Conservation (phyloP, 2,797 vertebrate species). For the Oryzias dopingdopingensis region DNA sequence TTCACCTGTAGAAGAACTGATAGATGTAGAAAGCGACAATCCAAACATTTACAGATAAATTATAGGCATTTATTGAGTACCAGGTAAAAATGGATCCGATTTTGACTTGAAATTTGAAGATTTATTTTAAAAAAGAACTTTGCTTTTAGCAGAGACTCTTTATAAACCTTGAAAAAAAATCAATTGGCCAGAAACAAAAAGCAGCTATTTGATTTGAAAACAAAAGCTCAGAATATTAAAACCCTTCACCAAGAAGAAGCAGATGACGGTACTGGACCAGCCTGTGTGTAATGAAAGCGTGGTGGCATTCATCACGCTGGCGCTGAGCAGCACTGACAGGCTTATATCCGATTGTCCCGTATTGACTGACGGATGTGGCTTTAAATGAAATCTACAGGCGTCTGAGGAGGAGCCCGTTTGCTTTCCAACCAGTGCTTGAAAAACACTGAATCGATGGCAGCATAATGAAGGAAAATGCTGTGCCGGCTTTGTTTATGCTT, state of each 20-base stretch:
- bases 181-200: no score
- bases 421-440: slow-evolving; percentile 5
- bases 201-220: neutral
- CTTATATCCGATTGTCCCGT: slow-evolving; percentile 14
- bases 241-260: slow-evolving; percentile 11
- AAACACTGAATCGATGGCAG: slow-evolving; percentile 36
- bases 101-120: no score
- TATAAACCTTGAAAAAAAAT: no score
- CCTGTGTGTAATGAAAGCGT: slow-evolving; percentile 32
- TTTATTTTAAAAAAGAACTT: no score
- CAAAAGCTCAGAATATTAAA: slow-evolving; percentile 24
- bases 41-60: no score
- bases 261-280: slow-evolving; percentile 24
- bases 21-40: no score
- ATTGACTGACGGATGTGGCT: slow-evolving; percentile 29
- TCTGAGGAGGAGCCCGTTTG: slow-evolving; percentile 1
- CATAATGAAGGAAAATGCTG: slow-evolving; percentile 32
- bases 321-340: slow-evolving; percentile 11
- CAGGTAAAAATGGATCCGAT: no score
- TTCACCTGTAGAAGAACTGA: no score
- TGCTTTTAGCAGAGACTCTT: no score
- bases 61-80: no score
- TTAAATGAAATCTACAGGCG: slow-evolving; percentile 19
- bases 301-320: slow-evolving; percentile 34
- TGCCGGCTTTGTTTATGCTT: slow-evolving; percentile 12